Evolutionary conservation across 2,797 vertebrate genomes (phyloP), one percentile per base, ranked within the genome.

Genomic region (Coluber constrictor): DNA sequence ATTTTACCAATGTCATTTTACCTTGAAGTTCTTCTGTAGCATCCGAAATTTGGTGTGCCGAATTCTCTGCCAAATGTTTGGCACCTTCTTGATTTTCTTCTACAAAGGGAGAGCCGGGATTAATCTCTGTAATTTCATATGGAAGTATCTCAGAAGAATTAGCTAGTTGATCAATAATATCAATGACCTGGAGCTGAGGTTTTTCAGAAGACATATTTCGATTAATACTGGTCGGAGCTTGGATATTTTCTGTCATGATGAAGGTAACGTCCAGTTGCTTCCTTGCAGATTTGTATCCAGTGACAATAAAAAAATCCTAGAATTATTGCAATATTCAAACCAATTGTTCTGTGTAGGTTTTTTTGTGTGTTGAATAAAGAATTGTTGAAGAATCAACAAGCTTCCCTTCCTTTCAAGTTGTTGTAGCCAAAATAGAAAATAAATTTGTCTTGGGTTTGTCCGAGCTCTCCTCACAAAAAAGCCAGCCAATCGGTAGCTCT

Each of bases 221-320:
- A 4, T 98, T 98, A 61, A 86, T 60, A 90, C 93, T n/a, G 37
- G 96, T 20, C 0, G 66, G 91, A 0, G 2, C 92, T 0, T 95
- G 93, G 18, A 11, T 94, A 5, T 94, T 95, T 55, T 98, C 98
- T 55, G 97, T 97, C 97, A 97, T 98, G 94, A 93, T 96, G 29
- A 0, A 79, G 47, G 47, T 25, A n/a, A 32, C 0, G 70, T 92
- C 29, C 20, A 0, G 89, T 16, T 32, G 1, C 0, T 94, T 13
- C 4, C 20, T 47, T 0, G 2, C 60, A 70, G 95, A 93, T 15
- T 32, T 15, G 55, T 93, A 3, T 63, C 63, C 59, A 86, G 90
- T 9, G 47, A 47, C 37, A 27, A 54, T 0, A 7, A 90, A 59
- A 63, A 86, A 92, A 11, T 93, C 5, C 91, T 89, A 91, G 60